phyloP scores from a whole-genome alignment of 2,113 vertebrate genomes.

The Hippopotamus amphibius region DNA sequence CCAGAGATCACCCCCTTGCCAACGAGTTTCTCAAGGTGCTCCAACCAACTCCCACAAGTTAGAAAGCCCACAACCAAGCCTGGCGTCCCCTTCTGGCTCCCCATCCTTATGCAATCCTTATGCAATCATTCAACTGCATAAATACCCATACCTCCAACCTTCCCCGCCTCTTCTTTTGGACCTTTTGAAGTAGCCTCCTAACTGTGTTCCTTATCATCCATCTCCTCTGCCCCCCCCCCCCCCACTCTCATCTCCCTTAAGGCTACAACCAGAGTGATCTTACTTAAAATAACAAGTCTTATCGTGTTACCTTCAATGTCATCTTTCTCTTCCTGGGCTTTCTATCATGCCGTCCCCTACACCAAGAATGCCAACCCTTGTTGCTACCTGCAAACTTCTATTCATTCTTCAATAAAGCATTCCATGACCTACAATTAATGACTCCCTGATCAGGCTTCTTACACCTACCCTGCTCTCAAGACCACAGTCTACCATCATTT shows the following conservation, averaged over 20 bases:
- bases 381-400: neutral
- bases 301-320: neutral
- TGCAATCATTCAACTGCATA: neutral
- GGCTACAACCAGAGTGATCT: neutral
- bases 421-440: neutral
- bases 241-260: neutral
- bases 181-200: neutral
- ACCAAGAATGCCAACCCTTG: neutral
- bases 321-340: neutral
- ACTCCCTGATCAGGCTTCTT: neutral
- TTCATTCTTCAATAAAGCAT: neutral
- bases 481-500: neutral
- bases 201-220: neutral
- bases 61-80: neutral
- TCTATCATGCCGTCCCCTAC: neutral
- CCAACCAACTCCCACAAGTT: neutral
- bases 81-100: neutral
- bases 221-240: neutral
- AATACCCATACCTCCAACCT: neutral
- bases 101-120: neutral
- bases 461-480: neutral
- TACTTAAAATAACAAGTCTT: neutral
- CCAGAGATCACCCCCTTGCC: neutral
- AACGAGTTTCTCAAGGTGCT: neutral
- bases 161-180: neutral